Evolutionary conservation across 2,888 invertebrate genomes (phyloP), one percentile per base, ranked within the genome.

Genomic region (Diogma glabrata): DNA sequence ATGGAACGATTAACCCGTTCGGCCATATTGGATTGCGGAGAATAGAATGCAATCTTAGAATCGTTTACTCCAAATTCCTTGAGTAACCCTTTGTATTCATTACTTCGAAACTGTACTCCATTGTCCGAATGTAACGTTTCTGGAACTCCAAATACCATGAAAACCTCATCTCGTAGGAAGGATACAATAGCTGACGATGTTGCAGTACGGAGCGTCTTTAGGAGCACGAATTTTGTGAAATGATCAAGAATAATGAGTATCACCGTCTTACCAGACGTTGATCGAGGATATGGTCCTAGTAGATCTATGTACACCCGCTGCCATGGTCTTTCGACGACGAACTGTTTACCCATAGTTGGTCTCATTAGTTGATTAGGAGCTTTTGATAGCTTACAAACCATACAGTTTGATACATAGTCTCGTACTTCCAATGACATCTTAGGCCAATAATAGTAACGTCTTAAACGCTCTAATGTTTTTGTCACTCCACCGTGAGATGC

Each of bases 11-110:
- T 65, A 0, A 60, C 56, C 2, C 62, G 52, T 51, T 64, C 64
- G 0, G 59, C 58, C 8, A 63, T 61, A 51, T 66, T 65, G 2
- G 54, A 53, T 55, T 66, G 65, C 0, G 65, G 63, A 16, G 62
- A 59, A 51, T 65, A 64, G 10, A 51, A 40, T 1, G 58, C 54
- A 20, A 56, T 61, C 14, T 53, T 57, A 1, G 49, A n/a, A 6
- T 60, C 47, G 8, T 19, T 53, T 2, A 54, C 43, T 8, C 57
- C 51, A 45, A 57, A 60, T 10, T 45, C 49, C 12, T 28, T 23
- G 9, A 56, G 26, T 4, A 59, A 50, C 8, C 17, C 22, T 36
- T 36, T 36, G n/a, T 36, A 36, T 36, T 36, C 36, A 4, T 7
- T 10, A n/a, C 36, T 36, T 12, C 20, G 38, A 52, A 59, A 61